Base-by-base conservation (phyloP, 1,140 invertebrate species). In the Drosophila paulistorum region DNA sequence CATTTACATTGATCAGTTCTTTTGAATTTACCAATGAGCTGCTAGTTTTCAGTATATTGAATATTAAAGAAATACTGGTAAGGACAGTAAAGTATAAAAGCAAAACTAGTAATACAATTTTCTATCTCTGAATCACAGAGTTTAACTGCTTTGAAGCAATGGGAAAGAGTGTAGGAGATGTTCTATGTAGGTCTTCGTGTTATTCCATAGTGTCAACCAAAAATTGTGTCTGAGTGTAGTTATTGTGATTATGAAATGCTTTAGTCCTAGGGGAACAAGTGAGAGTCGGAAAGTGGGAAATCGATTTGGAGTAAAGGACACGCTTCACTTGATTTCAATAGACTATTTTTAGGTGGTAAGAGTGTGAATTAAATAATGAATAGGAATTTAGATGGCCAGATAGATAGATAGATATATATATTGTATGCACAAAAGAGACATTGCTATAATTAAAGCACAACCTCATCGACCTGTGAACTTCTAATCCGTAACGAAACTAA, bases 201-300 rank as follows among this genome's bases (percentile, higher is more conserved):
- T 48, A 20, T 48, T 20, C 7, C 45, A 9, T 10, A 10, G 35
- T 37, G 35, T 39, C 10, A 13, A n/a, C n/a, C n/a, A 48, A 48
- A 20, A 17, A 51, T 23, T 51, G 7, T 37, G 17, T 23, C 66
- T 58, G 63, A 67, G 65, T 30, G 70, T 68, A 59, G 58, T 39
- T 65, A 62, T 68, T 68, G 72, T 42, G 63, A 57, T 55, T 58
- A 48, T 33, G 14, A 74, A 75, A 51, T 51, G 17, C 17, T 23
- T 1, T 11, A 10, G 17, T 51, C 45, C 14, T 23, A 23, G 45
- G 20, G 20, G 14, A 14, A 20, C 0, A 3, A 23, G 45, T 23
- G 45, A 51, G 20, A 23, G 4, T 23, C 26, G 37, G 45, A 4
- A 17, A 48, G 17, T 51, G 17, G 20, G 45, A 23, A 51, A 51